phyloP scores from a whole-genome alignment of 2,113 vertebrate genomes.

The Ciconia boyciana region DNA sequence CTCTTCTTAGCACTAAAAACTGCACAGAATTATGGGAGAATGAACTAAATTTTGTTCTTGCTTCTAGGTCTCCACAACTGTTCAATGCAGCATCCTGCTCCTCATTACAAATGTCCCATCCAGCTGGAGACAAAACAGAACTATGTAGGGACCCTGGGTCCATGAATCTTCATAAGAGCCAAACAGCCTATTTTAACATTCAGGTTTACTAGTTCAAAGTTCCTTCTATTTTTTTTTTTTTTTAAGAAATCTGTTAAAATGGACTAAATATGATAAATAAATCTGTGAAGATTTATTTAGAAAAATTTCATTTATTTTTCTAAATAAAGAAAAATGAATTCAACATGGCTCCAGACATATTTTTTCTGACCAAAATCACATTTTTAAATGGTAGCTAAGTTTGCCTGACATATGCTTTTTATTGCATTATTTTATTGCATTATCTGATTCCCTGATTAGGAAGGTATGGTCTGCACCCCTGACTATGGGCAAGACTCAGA shows the following conservation, averaged over 20 bases:
- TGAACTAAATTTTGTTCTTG: background rate
- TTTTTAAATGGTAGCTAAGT: background rate
- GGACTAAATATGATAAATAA: background rate
- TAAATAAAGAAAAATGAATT: background rate
- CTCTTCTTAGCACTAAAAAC: background rate
- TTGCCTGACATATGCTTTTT: background rate
- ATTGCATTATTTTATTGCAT: background rate
- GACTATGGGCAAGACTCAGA: background rate
- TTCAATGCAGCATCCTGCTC: background rate
- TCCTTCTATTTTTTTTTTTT: background rate
- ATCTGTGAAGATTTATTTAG: background rate
- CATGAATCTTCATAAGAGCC: background rate
- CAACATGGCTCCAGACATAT: background rate
- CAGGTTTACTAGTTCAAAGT: background rate
- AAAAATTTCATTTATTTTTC: too few species aligned
- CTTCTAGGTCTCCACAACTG: background rate
- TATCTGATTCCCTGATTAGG: background rate
- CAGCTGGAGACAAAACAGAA: background rate
- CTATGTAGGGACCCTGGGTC: background rate
- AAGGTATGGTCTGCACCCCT: background rate
- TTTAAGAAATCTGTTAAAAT: background rate
- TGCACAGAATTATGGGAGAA: background rate
- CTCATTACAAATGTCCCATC: background rate
- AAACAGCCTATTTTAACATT: background rate
- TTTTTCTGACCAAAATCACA: background rate